These are phyloP conservation scores for Thymelicus acteon DNA, from an alignment of 2,888 invertebrate genomes.

Conservation along the genomic window DNA sequence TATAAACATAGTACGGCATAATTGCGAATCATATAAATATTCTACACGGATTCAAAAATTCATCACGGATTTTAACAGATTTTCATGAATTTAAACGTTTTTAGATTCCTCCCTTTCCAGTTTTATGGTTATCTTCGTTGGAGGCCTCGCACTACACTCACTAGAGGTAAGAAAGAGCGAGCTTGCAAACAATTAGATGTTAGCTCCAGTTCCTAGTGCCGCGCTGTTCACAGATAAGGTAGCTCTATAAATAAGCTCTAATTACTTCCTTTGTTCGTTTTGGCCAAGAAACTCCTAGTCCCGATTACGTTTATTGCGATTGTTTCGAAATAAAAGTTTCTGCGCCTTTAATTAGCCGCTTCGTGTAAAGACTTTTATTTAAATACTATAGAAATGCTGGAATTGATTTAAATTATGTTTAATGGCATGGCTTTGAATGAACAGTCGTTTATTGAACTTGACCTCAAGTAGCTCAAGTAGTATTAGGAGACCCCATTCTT, in stretches of 20 bases:
- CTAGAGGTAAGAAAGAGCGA: constrained; percentile 8
- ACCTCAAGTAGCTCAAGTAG: no score
- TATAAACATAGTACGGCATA: no score
- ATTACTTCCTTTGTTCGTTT: constrained; percentile 73
- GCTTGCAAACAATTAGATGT: constrained; percentile 53
- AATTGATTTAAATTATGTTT: no score
- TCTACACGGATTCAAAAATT: no score
- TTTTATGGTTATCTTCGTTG: constrained; percentile 6
- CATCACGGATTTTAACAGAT: no score
- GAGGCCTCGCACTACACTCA: constrained; percentile 30
- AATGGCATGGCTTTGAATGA: no score
- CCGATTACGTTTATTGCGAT: constrained; percentile 4
- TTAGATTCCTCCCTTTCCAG: neutral
- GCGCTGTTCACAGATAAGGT: constrained; percentile 69
- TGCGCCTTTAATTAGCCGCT: neutral
- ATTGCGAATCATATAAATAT: no score
- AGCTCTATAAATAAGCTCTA: constrained; percentile 75
- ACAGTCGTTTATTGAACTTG: no score
- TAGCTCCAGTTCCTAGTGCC: constrained; percentile 49
- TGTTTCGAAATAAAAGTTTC: neutral
- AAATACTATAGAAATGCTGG: no score
- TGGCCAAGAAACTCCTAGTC: constrained; percentile 41
- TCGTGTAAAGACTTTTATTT: neutral
- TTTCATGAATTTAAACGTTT: neutral
- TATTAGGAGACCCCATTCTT: no score